These are phyloP conservation scores for Pheosia gnoma DNA, from an alignment of 2,888 invertebrate species.

Conservation along the genomic window DNA sequence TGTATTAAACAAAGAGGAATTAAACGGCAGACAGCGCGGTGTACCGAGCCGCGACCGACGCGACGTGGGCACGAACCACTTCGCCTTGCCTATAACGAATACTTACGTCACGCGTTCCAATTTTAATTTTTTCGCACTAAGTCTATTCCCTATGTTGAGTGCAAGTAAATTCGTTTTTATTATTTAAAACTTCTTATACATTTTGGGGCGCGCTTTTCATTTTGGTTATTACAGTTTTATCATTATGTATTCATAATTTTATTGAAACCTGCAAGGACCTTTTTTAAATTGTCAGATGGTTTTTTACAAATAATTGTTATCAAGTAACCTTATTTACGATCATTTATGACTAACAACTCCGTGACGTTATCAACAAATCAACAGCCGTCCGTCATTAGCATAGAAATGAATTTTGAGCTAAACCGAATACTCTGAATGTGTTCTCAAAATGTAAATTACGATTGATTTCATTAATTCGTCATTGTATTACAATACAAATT, in stretches of 20 bases:
- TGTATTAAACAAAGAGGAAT: slow-evolving; percentile 72
- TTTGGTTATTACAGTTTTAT: slow-evolving; percentile 26
- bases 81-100: slow-evolving; percentile 47
- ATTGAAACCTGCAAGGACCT: no score
- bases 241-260: slow-evolving; percentile 15
- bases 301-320: not conserved
- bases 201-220: slow-evolving; percentile 28
- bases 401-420: slow-evolving; percentile 5
- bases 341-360: not conserved
- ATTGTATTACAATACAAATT: slow-evolving; percentile 60
- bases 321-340: not conserved
- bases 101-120: slow-evolving; percentile 45
- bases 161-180: slow-evolving; percentile 42
- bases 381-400: slow-evolving; percentile 2
- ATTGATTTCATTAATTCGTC: slow-evolving; percentile 41
- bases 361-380: not conserved
- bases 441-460: slow-evolving; percentile 30
- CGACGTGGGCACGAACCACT: slow-evolving; percentile 57
- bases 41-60: slow-evolving; percentile 62
- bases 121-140: slow-evolving; percentile 43
- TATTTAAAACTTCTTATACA: slow-evolving; percentile 34
- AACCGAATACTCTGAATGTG: not conserved
- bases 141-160: slow-evolving; percentile 23
- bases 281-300: not conserved
- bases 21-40: slow-evolving; percentile 67